Percentiles rank a stretch among this genome's conserved stretches.
Evolutionary conservation across 2,888 invertebrate genomes (phyloP).

Genomic region (Amblyteles armatorius): DNA sequence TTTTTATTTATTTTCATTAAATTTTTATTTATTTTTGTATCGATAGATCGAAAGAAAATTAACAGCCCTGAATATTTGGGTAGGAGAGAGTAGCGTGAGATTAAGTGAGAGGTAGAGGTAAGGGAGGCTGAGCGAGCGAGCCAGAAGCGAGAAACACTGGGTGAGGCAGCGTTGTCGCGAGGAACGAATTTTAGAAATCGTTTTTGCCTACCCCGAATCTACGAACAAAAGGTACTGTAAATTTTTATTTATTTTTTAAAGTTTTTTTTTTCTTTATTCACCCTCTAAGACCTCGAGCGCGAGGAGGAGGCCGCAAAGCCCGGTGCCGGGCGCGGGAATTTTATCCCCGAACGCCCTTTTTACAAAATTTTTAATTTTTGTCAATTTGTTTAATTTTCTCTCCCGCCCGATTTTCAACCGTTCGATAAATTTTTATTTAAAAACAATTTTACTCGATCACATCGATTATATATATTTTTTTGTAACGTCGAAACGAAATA

Average conservation of each 20-base stretch:
- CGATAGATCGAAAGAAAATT: background rate
- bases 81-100: background rate
- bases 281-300: background rate
- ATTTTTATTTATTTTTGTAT: background rate
- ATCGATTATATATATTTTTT: background rate
- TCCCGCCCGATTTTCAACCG: slow-evolving; percentile 20
- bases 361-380: slow-evolving; percentile 25
- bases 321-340: background rate
- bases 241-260: background rate
- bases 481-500: too few relatives aligned
- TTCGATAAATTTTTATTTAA: background rate
- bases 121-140: slow-evolving; percentile 7
- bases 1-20: too few relatives aligned
- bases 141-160: slow-evolving; percentile 63
- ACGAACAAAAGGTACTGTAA: background rate
- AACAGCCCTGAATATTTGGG: background rate
- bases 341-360: slow-evolving; percentile 59
- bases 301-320: background rate
- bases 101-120: background rate
- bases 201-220: background rate
- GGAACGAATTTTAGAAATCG: slow-evolving; percentile 18
- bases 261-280: background rate
- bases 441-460: background rate
- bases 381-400: slow-evolving; percentile 48
- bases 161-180: slow-evolving; percentile 39